A percentile compares a stretch with the other conserved stretches of the same genome.
Evolutionary conservation across 92 coral and sea anemone species (phyloP).

Genomic region (Nematostella vectensis): DNA sequence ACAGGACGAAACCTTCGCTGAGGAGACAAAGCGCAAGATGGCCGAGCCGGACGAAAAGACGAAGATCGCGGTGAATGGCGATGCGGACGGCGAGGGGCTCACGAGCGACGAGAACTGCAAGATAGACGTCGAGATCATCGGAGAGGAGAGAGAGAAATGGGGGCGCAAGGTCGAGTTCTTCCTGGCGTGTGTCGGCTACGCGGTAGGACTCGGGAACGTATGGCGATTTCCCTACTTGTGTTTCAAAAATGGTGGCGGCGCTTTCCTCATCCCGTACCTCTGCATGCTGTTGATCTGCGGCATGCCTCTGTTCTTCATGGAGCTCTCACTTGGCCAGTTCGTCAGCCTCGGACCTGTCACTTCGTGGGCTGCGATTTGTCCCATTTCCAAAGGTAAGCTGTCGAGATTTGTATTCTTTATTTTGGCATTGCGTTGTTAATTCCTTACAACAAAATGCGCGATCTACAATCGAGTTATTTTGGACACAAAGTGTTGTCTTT

Average conservation of each 20-base stretch:
- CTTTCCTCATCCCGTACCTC: slow-evolving; percentile 89
- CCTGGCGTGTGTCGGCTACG: slow-evolving; percentile 91
- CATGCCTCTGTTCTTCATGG: slow-evolving; percentile 99
- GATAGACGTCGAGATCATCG: slow-evolving; percentile 51
- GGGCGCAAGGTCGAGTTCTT: slow-evolving; percentile 92
- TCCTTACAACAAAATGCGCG: neutral
- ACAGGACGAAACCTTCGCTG: neutral
- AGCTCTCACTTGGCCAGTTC: slow-evolving; percentile 87
- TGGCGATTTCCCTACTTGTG: slow-evolving; percentile 98
- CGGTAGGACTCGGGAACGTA: slow-evolving; percentile 94
- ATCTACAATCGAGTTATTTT: slow-evolving; percentile 2
- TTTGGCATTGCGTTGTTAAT: too few species aligned
- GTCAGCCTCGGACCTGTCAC: slow-evolving; percentile 97
- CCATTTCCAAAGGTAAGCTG: slow-evolving; percentile 78
- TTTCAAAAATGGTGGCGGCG: slow-evolving; percentile 97
- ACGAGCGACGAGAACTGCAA: slow-evolving; percentile 23
- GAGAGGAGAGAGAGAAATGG: slow-evolving; percentile 90
- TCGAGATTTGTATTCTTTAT: too few species aligned
- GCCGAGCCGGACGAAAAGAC: slow-evolving; percentile 52
- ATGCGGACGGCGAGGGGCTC: slow-evolving; percentile 28
- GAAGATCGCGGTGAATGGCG: slow-evolving; percentile 54
- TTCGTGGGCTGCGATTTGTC: slow-evolving; percentile 99
- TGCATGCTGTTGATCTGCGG: slow-evolving; percentile 87
- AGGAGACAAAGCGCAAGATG: neutral
- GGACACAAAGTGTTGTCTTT: too few species aligned